Evolutionary conservation across 2,888 invertebrate genomes (phyloP).

Genomic region (Ariolimax columbianus): DNA sequence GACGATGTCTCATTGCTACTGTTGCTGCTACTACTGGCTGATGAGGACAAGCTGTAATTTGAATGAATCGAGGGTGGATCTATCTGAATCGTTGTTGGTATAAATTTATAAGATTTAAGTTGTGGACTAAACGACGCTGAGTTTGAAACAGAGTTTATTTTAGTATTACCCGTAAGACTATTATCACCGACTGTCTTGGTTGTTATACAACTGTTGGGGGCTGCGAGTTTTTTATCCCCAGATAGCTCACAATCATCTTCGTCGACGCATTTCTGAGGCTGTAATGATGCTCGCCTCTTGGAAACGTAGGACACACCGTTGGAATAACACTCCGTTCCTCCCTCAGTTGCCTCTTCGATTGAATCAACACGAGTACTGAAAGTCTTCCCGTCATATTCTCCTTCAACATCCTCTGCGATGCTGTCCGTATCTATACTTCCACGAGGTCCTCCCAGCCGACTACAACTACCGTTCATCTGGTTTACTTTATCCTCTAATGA

Average conservation of each 20-base stretch:
- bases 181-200: neutral
- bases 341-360: conserved; percentile 28
- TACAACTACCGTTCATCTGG: conserved; percentile 36
- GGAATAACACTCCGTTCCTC: neutral
- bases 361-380: conserved; percentile 8
- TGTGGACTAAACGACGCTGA: neutral
- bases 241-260: conserved; percentile 28
- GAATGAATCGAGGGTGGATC: conserved; percentile 34
- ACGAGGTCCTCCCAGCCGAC: conserved; percentile 13
- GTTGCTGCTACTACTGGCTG: neutral
- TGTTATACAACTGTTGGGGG: neutral
- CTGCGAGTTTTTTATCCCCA: neutral
- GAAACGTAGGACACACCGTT: neutral
- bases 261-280: conserved; percentile 47
- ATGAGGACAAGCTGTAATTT: conserved; percentile 26
- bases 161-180: neutral
- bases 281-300: conserved; percentile 39
- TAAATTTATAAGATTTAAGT: neutral
- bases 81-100: conserved; percentile 43
- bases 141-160: neutral
- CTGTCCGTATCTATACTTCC: conserved; percentile 39
- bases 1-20: neutral
- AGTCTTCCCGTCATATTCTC: neutral
- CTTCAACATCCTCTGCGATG: conserved; percentile 21
- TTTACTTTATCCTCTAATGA: conserved; percentile 43